Conservation (phyloP, 2,113 vertebrate species). For the Myotis brandtii region DNA sequence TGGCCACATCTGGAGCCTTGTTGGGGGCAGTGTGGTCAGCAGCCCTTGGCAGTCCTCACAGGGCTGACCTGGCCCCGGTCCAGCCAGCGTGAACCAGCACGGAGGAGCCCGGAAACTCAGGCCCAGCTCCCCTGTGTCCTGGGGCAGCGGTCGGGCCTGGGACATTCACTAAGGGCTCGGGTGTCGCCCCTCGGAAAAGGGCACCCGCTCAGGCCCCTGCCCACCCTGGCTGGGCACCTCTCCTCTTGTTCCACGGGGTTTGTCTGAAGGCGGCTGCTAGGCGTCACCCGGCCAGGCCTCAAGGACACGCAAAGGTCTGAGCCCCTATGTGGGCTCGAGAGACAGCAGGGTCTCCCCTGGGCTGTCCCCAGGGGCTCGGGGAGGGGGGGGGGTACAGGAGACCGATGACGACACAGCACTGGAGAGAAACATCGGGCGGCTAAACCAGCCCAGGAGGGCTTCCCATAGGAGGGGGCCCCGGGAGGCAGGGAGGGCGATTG, state of each 20-base stretch:
- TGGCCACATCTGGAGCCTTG: too few species aligned
- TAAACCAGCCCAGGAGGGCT: background rate
- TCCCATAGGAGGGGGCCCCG: rapidly evolving
- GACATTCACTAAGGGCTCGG: background rate
- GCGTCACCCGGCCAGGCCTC: background rate
- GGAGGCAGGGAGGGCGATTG: background rate
- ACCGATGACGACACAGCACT: rapidly evolving
- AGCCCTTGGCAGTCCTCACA: too few species aligned
- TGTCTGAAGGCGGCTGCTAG: rapidly evolving
- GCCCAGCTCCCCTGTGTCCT: background rate
- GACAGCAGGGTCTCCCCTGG: rapidly evolving
- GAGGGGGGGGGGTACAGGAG: rapidly evolving
- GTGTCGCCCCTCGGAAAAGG: background rate
- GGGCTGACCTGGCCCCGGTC: background rate
- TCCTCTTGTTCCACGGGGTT: background rate
- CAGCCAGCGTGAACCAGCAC: rapidly evolving
- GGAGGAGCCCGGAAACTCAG: background rate
- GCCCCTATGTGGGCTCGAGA: background rate
- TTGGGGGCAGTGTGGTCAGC: rapidly evolving
- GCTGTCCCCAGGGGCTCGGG: rapidly evolving
- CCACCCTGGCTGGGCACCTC: rapidly evolving
- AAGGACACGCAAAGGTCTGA: background rate
- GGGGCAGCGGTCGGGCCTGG: background rate
- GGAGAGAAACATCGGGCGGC: rapidly evolving
- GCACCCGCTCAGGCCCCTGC: rapidly evolving